These are phyloP conservation scores for Myotis myotis DNA, from an alignment of 2,797 vertebrate genomes.

Conservation along the genomic window DNA sequence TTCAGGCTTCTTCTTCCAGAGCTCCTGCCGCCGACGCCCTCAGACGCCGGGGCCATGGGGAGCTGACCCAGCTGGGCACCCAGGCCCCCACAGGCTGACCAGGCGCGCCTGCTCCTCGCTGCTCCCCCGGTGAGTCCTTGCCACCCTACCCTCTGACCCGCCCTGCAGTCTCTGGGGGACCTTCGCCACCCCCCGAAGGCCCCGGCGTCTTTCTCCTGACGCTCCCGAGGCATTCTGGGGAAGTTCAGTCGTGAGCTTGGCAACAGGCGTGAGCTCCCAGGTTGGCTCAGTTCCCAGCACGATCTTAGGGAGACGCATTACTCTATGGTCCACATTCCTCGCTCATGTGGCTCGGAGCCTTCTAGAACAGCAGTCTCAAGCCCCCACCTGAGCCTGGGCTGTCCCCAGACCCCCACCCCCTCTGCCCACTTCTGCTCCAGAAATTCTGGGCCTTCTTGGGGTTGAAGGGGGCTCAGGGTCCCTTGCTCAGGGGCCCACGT, in stretches of 20 bases:
- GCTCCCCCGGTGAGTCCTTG: conserved; percentile 67
- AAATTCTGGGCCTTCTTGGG: neutral
- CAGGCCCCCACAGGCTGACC: neutral
- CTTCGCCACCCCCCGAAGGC: neutral
- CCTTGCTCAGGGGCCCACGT: neutral
- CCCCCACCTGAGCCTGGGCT: neutral
- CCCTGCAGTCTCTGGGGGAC: neutral
- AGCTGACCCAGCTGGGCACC: neutral
- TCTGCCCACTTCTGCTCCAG: neutral
- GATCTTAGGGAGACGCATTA: neutral
- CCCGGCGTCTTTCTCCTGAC: neutral
- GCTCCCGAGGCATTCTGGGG: conserved; percentile 16
- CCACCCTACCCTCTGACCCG: neutral
- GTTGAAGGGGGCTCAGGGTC: neutral
- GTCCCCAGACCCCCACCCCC: neutral
- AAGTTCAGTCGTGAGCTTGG: neutral
- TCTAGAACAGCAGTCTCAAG: neutral
- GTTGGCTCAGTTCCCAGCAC: neutral
- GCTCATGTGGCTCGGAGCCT: neutral
- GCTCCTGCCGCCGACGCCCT: neutral
- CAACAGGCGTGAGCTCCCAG: neutral
- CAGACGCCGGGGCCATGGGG: neutral
- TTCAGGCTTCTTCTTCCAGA: neutral
- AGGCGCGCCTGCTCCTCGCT: neutral
- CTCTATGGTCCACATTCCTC: neutral